These are phyloP conservation scores for Neosilurus mollespiculum DNA, from an alignment of 2,797 vertebrate species.

Conservation along the genomic window DNA sequence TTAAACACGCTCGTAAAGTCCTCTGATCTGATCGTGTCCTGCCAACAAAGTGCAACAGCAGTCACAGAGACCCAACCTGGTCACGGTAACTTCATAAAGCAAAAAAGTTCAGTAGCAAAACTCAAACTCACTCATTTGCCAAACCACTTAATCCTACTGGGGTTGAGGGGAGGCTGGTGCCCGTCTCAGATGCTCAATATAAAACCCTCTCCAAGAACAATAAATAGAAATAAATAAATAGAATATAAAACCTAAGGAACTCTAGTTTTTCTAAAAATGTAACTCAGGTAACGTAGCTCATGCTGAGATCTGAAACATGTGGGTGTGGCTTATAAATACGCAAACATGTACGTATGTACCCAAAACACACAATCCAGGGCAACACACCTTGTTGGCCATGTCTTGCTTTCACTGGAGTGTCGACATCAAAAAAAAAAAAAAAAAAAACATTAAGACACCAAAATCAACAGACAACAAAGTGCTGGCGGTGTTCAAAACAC, in stretches of 20 bases:
- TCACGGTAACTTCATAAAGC: neutral
- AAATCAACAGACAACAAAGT: neutral
- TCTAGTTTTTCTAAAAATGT: neutral
- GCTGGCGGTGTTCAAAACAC: neutral
- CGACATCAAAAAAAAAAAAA: no score
- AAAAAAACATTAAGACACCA: no score
- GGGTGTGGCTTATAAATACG: neutral
- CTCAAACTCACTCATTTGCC: neutral
- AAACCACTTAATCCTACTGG: no score
- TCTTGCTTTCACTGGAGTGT: neutral
- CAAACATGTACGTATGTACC: neutral
- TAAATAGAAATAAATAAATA: neutral
- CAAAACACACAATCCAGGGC: neutral
- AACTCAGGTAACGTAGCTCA: neutral
- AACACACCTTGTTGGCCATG: neutral
- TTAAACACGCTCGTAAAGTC: conserved; percentile 50
- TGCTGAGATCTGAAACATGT: neutral
- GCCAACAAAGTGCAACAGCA: neutral
- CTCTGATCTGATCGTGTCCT: conserved; percentile 27
- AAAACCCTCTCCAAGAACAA: neutral
- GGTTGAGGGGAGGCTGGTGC: no score
- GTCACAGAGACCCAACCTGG: no score
- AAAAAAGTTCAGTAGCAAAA: neutral
- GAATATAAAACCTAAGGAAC: neutral
- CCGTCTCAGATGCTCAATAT: no score